A percentile compares a stretch with the other conserved stretches of the same genome.
Conservation (phyloP, 2,113 vertebrate genomes). For the Cheirogaleus medius region DNA sequence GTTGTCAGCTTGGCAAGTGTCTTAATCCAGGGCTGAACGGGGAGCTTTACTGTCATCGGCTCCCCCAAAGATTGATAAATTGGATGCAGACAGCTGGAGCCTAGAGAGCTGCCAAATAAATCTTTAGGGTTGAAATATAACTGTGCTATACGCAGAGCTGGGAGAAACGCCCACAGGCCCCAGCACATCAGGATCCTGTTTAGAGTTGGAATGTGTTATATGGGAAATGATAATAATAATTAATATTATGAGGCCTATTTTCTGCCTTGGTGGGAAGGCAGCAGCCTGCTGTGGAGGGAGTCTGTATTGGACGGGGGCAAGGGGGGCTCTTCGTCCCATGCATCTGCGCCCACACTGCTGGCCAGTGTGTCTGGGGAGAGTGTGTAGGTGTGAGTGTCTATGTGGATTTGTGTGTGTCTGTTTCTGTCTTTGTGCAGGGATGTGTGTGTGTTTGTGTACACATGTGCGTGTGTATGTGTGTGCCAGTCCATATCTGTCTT, state of each 20-base stretch:
- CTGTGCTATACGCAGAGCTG: neutral
- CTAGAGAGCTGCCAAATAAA: conserved; percentile 11
- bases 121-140: conserved; percentile 28
- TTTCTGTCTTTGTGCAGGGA: neutral
- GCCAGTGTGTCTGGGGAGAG: neutral
- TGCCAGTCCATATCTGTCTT: neutral
- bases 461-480: neutral
- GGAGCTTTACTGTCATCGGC: neutral
- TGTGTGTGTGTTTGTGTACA: neutral
- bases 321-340: no score
- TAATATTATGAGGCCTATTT: neutral
- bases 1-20: conserved; percentile 40
- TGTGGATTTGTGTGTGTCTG: neutral
- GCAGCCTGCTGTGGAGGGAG: neutral
- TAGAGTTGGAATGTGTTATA: neutral
- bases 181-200: neutral
- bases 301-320: accelerated
- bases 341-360: neutral
- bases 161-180: neutral
- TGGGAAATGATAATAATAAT: neutral
- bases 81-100: conserved; percentile 45
- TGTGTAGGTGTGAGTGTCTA: neutral
- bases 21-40: conserved; percentile 44
- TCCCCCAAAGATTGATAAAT: neutral
- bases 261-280: neutral